Conservation (phyloP, 2,888 invertebrate genomes). For the Drosophila mayaguana region DNA sequence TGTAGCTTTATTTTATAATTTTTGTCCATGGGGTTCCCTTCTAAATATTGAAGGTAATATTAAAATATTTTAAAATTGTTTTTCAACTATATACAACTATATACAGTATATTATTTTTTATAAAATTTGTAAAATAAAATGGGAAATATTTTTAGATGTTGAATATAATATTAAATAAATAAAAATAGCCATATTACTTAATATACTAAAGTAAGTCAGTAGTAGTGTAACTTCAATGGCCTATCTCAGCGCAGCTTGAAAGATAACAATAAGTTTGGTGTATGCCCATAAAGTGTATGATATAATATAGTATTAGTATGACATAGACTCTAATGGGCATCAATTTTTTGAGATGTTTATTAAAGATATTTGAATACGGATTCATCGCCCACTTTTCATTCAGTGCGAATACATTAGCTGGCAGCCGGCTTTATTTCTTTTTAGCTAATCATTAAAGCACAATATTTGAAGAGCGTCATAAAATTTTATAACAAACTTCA, state of each 20-base stretch:
- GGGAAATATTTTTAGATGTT: no score
- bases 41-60: neutral
- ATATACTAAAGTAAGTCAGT: neutral
- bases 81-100: no score
- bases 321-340: slow-evolving; percentile 22
- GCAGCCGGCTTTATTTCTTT: slow-evolving; percentile 23
- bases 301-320: slow-evolving; percentile 12
- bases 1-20: neutral
- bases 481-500: slow-evolving; percentile 81
- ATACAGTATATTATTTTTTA: no score
- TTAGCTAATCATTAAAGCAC: slow-evolving; percentile 76
- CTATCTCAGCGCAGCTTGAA: neutral
- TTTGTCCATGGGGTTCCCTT: neutral
- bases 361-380: slow-evolving; percentile 58
- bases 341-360: slow-evolving; percentile 45
- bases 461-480: slow-evolving; percentile 77
- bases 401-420: slow-evolving; percentile 50
- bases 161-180: neutral
- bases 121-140: no score
- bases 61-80: no score
- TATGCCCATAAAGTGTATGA: slow-evolving; percentile 7
- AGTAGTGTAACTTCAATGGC: no score
- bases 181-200: neutral
- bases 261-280: neutral
- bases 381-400: slow-evolving; percentile 64